Base-by-base conservation (phyloP, 1,140 invertebrate species). In the Lucilia sericata region DNA sequence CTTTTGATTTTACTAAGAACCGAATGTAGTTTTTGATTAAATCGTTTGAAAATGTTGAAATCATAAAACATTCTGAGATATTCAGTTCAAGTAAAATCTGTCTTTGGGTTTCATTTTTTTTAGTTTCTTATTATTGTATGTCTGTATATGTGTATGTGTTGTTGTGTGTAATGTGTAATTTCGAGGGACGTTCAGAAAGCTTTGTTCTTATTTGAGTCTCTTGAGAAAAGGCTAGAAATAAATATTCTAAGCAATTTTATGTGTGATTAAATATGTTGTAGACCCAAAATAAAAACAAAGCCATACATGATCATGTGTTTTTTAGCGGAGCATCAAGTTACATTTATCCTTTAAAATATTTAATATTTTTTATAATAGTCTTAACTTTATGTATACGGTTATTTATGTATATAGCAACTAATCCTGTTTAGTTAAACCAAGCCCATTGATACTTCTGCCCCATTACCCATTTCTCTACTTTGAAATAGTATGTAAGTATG, bases 1-100 rank as follows among this genome's bases (percentile, higher is more conserved):
- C 88, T 90, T 88, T 84, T 87, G 89, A 90, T 90, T 90, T 88
- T 89, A 87, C 87, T 86, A 86, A 84, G 85, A 90, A 88, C 88
- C 65, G 84, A 85, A 85, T 83, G 25, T 36, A 25, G 34, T 34
- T 25, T 80, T 3, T 49, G 21, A 13, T 49, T 42, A 34, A 7
- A 25, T 36, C 34, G 19, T 49, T 47, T 80, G 12, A 25, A 51
- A 80, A 80, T 42, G 30, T 42, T 17, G n/a, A 21, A 84, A 84
- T 82, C 47, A 25, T 74, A 84, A 84, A 65, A 42, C 75, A 17
- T 49, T 70, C 34, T 30, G 76, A 60, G 25, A 30, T 87, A 87
- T 89, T 90, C 87, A 87, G 87, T 88, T 90, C 88, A 85, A 88
- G 86, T 90, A 88, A 88, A 88, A 89, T 88, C 88, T 87, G 89